phyloP scores from a whole-genome alignment of 2,888 invertebrate genomes.

The Campoplex nolae region DNA sequence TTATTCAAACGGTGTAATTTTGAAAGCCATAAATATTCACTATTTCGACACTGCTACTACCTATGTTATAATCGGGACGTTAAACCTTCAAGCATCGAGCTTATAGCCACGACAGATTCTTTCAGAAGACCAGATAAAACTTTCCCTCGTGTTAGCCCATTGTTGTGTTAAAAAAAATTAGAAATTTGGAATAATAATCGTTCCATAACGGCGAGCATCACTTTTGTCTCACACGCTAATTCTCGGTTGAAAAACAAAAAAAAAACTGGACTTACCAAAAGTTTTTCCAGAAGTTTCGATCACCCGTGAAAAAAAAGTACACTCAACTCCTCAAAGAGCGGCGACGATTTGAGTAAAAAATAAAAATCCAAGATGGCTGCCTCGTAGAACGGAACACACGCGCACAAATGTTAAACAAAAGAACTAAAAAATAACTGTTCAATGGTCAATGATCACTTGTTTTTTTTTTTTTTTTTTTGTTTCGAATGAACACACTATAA shows the following conservation, averaged over 20 bases:
- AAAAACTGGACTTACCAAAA: slow-evolving; percentile 53
- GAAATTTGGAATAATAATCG: neutral
- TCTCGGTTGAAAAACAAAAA: neutral
- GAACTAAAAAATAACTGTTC: slow-evolving; percentile 9
- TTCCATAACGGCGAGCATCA: no score
- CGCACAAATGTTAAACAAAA: slow-evolving; percentile 43
- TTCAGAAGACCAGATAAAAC: neutral
- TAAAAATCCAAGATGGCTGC: slow-evolving; percentile 63
- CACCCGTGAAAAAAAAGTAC: slow-evolving; percentile 19
- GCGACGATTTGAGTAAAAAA: slow-evolving; percentile 27
- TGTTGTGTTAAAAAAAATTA: neutral
- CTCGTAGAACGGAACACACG: slow-evolving; percentile 62
- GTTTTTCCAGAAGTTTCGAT: slow-evolving; percentile 32
- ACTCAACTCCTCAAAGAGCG: slow-evolving; percentile 29
- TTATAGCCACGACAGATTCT: neutral
- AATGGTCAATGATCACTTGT: slow-evolving; percentile 32
- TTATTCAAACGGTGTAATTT: neutral
- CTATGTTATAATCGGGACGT: neutral
- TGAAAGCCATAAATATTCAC: neutral
- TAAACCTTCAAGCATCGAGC: neutral
- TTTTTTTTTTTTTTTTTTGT: neutral
- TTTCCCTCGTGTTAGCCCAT: neutral
- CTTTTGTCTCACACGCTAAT: neutral
- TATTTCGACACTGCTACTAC: neutral
- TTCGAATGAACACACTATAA: slow-evolving; percentile 25